phyloP scores from a whole-genome alignment of 2,888 invertebrate species.

The Eilema griseolum region DNA sequence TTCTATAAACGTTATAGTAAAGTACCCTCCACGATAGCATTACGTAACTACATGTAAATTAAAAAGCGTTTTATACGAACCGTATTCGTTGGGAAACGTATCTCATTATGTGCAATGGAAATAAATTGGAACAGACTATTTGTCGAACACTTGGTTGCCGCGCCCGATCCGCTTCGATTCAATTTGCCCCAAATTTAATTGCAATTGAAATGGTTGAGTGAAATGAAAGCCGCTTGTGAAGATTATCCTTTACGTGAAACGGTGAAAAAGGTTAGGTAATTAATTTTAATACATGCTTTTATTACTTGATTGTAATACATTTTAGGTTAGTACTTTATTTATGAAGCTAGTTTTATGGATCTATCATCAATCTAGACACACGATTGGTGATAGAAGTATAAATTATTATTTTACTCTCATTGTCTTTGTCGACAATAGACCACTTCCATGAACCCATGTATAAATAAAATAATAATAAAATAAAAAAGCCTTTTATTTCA shows the following conservation, averaged over 20 bases:
- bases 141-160: conserved; percentile 82
- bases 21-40: conserved; percentile 56
- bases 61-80: conserved; percentile 72
- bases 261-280: conserved; percentile 49
- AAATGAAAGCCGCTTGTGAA: conserved; percentile 73
- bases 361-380: no score
- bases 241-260: conserved; percentile 65
- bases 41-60: conserved; percentile 73
- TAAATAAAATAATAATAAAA: no score
- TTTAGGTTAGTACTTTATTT: conserved; percentile 15
- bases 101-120: conserved; percentile 80
- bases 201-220: conserved; percentile 76
- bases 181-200: conserved; percentile 84
- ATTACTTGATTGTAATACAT: conserved; percentile 36
- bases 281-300: conserved; percentile 35
- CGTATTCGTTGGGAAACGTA: conserved; percentile 74
- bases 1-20: conserved; percentile 49
- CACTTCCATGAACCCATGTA: not conserved
- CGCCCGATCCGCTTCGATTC: conserved; percentile 75
- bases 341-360: conserved; percentile 21
- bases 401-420: not conserved
- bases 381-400: not conserved
- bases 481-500: no score
- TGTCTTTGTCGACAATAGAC: not conserved
- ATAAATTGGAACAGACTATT: conserved; percentile 83